phyloP scores from a whole-genome alignment of 2,797 vertebrate species.

The Hephaestus fuliginosus region DNA sequence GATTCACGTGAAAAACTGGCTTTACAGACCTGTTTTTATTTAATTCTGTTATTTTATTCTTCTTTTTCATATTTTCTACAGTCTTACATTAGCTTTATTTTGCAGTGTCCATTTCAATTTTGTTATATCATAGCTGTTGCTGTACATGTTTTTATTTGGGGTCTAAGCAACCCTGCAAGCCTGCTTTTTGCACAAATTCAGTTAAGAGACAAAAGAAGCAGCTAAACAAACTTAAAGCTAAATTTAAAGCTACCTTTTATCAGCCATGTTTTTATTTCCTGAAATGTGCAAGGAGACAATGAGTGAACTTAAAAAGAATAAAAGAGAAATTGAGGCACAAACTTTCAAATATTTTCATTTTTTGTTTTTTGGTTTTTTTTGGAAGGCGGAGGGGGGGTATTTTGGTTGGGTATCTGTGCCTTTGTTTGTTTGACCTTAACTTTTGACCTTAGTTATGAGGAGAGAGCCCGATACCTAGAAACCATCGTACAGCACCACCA shows the following conservation, averaged over 20 bases:
- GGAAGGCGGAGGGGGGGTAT: no score
- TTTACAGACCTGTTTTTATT: background rate
- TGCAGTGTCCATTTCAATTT: background rate
- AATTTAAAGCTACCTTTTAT: no score
- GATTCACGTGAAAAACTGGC: background rate
- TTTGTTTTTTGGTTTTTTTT: background rate
- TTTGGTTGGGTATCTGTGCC: background rate
- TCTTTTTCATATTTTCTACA: background rate
- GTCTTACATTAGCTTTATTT: background rate
- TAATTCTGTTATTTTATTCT: background rate
- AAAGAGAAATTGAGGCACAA: background rate
- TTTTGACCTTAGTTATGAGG: constrained; percentile 91
- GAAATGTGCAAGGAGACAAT: background rate
- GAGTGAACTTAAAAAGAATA: background rate
- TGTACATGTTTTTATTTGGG: background rate
- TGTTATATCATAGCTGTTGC: no score
- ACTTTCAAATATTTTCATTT: background rate
- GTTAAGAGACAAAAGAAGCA: background rate
- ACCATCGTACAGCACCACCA: constrained; percentile 97
- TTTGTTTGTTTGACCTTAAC: constrained; percentile 85
- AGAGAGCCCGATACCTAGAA: constrained; percentile 95
- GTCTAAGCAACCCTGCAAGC: background rate
- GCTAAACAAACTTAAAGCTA: no score
- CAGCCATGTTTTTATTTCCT: background rate
- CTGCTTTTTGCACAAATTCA: background rate